These are phyloP conservation scores for Oryctolagus cuniculus DNA, from an alignment of 2,113 vertebrate species.

Conservation along the genomic window mOryCun1.1 NC_091432.1:217332001-217332500, in stretches of 20 bases:
- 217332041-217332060: background rate
- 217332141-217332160: background rate
- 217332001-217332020: background rate
- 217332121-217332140: background rate
- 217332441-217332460: background rate
- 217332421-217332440: background rate
- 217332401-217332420: background rate
- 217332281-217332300: background rate
- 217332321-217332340: constrained; percentile 12
- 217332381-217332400: background rate
- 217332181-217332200: background rate
- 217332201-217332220: background rate
- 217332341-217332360: background rate
- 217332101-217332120: background rate
- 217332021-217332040: background rate
- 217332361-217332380: constrained; percentile 10
- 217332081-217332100: background rate
- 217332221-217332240: background rate
- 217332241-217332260: constrained; percentile 13
- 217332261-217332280: background rate
- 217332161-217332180: background rate
- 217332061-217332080: background rate
- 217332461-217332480: background rate
- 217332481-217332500: background rate
- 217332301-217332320: background rate